phyloP scores from a whole-genome alignment of 2,113 vertebrate species.

The Xenopus tropicalis region DNA sequence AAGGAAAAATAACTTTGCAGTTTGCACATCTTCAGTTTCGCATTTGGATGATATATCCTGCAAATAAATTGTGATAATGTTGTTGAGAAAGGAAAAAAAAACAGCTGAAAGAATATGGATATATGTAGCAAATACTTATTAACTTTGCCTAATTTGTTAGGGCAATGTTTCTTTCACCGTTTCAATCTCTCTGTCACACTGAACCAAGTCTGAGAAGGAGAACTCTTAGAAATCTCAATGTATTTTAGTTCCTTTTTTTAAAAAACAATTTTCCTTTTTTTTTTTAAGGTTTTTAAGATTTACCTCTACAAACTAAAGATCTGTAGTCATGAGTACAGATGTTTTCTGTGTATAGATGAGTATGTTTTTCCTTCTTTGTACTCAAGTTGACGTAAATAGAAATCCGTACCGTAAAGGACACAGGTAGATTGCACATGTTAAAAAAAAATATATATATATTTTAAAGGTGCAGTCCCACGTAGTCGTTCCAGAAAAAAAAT shows the following conservation, averaged over 20 bases:
- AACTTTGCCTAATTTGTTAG: constrained; percentile 76
- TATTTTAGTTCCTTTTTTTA: constrained; percentile 54
- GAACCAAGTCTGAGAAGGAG: constrained; percentile 65
- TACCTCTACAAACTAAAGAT: constrained; percentile 56
- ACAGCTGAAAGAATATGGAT: constrained; percentile 69
- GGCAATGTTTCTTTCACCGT: constrained; percentile 67
- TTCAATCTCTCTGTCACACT: constrained; percentile 68
- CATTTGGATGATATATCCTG: constrained; percentile 79
- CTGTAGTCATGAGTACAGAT: constrained; percentile 57
- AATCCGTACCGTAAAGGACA: background rate
- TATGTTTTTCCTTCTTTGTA: constrained; percentile 48
- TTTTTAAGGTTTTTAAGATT: constrained; percentile 45
- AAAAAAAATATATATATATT: constrained; percentile 3
- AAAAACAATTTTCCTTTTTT: constrained; percentile 56
- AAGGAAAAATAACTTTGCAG: constrained; percentile 79
- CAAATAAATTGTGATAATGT: constrained; percentile 76
- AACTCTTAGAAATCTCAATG: constrained; percentile 56
- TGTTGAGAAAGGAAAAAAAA: constrained; percentile 57
- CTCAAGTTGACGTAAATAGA: constrained; percentile 5
- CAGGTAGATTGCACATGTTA: constrained; percentile 17
- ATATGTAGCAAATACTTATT: constrained; percentile 92
- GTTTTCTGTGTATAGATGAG: constrained; percentile 60
- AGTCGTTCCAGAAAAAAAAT: constrained; percentile 19
- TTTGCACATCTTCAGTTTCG: constrained; percentile 97
- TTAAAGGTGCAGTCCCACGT: constrained; percentile 14